Evolutionary conservation across 2,797 vertebrate species (phyloP), one percentile per base, ranked within the genome.

Genomic region (Anguilla obscura): DNA sequence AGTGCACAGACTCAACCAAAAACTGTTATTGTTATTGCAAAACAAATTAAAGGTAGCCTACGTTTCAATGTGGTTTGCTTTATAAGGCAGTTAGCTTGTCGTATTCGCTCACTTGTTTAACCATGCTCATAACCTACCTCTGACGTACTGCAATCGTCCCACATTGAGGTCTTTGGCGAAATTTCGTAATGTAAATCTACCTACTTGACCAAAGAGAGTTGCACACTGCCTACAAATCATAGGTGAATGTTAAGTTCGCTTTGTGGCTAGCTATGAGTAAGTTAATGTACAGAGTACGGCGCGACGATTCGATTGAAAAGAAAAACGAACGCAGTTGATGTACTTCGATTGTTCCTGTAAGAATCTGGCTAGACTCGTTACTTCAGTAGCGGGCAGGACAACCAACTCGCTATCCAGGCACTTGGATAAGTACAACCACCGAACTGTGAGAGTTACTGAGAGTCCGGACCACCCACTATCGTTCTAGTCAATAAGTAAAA

Each of bases 91-190:
- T 56, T 56, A 16, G 56, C 56, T 18, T 58, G 14, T 54, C 12
- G 10, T 58, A 58, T 58, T 58, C 56, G 16, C 1, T 58, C 56
- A 58, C 14, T 58, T 58, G 56, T 58, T 58, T 2, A 58, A 18
- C 16, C 36, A 33, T 18, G 3, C 33, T 4, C 66, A 85, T 52
- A 82, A 66, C 89, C 21, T 86, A 90, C 89, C 89, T 86, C 79
- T 88, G 45, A 69, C 50, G 56, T 60, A 33, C 80, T 74, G 63
- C 52, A 36, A n/a, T 76, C 86, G 56, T 71, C 69, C 16, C 18
- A 27, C 7, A 30, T 36, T 40, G 16, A 18, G 30, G 82, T 21
- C 54, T 21, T 12, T 80, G 83, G 30, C 45, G 16, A n/a, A 24
- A 36, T 82, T 63, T 80, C 18, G 63, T n/a, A 7, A 86, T 27